A percentile compares a stretch with the other conserved stretches of the same genome.
Conservation (phyloP, 1,140 invertebrate species). For the Drosophila oshimai region DNA sequence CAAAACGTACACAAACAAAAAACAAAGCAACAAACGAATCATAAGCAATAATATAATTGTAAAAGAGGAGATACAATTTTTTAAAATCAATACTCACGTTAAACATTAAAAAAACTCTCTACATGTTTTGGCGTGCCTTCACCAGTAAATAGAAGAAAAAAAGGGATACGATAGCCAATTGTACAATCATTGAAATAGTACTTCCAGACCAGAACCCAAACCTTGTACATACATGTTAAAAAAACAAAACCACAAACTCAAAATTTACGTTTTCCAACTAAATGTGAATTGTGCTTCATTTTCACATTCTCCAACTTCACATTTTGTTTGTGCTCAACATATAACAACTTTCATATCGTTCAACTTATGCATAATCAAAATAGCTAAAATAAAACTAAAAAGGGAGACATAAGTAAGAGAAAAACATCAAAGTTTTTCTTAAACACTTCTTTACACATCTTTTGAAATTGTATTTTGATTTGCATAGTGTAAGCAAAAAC, state of each 20-base stretch:
- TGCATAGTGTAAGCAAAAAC: slow-evolving; percentile 12
- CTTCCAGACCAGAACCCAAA: slow-evolving; percentile 11
- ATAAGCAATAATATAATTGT: slow-evolving; percentile 29
- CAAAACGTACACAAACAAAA: not conserved
- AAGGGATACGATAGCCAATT: slow-evolving; percentile 25
- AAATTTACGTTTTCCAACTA: slow-evolving; percentile 20
- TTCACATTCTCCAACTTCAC: not conserved
- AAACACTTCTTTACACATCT: not conserved
- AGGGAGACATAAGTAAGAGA: not conserved
- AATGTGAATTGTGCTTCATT: slow-evolving; percentile 22
- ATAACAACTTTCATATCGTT: slow-evolving; percentile 31
- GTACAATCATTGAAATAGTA: slow-evolving; percentile 43
- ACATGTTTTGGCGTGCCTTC: slow-evolving; percentile 37
- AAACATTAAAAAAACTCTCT: not conserved
- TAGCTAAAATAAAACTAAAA: not conserved
- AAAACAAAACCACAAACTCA: not conserved
- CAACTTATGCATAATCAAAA: slow-evolving; percentile 39
- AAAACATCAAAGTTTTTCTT: slow-evolving; percentile 22
- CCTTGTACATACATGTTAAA: not conserved
- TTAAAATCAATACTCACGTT: slow-evolving; percentile 16
- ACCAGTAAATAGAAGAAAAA: slow-evolving; percentile 6
- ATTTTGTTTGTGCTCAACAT: slow-evolving; percentile 19
- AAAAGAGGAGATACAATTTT: not conserved
- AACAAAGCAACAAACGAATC: slow-evolving; percentile 15
- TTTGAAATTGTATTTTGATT: not conserved